A percentile compares a stretch with the other conserved stretches of the same genome.
These are phyloP conservation scores for Mandrillus leucophaeus DNA, from an alignment of 2,113 vertebrate species.

Conservation along the genomic window DNA sequence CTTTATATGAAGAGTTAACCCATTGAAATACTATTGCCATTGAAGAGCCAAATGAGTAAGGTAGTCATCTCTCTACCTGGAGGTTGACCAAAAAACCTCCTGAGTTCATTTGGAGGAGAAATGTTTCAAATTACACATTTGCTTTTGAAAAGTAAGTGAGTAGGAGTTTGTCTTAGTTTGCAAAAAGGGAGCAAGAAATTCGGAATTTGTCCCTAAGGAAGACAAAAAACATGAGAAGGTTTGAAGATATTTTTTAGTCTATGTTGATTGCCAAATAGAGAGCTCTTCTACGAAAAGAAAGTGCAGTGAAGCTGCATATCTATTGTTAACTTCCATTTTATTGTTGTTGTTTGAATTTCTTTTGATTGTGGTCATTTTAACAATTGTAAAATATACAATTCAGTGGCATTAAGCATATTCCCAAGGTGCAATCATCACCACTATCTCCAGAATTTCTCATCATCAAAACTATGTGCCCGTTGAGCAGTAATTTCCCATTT, in stretches of 20 bases:
- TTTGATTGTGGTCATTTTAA: background rate
- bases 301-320: background rate
- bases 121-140: background rate
- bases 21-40: background rate
- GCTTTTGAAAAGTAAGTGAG: background rate
- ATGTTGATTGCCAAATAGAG: background rate
- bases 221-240: background rate
- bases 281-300: background rate
- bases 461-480: background rate
- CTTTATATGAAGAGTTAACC: background rate
- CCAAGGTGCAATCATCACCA: background rate
- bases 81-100: background rate
- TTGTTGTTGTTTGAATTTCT: slow-evolving; percentile 11
- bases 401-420: background rate
- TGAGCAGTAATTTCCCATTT: background rate
- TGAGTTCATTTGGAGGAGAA: background rate
- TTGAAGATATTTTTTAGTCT: background rate
- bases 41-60: background rate
- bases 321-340: background rate
- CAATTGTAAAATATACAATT: background rate
- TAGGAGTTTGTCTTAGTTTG: background rate
- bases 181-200: background rate
- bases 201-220: background rate
- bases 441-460: background rate
- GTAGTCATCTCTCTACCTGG: background rate